Evolutionary conservation across 2,797 vertebrate genomes (phyloP).

Genomic region (Babyrousa celebensis): DNA sequence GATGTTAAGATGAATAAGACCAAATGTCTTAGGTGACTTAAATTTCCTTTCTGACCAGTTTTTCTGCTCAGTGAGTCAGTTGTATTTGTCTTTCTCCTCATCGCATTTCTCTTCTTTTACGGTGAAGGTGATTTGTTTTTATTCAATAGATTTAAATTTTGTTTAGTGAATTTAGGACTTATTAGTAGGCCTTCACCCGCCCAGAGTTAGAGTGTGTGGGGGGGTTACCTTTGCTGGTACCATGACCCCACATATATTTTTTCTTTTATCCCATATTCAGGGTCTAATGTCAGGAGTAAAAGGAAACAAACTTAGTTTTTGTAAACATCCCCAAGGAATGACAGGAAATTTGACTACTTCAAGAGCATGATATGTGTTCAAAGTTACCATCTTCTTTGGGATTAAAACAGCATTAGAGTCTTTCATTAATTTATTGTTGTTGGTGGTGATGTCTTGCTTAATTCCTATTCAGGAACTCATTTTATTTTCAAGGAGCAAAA

Average conservation of each 20-base stretch:
- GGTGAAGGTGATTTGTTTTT: conserved; percentile 76
- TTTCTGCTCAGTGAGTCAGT: neutral
- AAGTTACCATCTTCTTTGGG: conserved; percentile 45
- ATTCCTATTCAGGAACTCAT: neutral
- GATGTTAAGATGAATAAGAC: neutral
- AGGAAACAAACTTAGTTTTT: conserved; percentile 75
- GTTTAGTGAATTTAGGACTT: conserved; percentile 38
- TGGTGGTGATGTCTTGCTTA: conserved; percentile 12
- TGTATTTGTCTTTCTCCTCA: neutral
- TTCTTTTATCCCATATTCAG: conserved; percentile 44
- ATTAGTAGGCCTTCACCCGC: neutral
- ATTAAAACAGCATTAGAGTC: neutral
- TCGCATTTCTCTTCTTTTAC: conserved; percentile 36
- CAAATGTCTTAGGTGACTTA: conserved; percentile 6
- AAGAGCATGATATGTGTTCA: neutral
- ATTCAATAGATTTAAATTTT: conserved; percentile 78
- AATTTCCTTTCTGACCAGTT: conserved; percentile 56
- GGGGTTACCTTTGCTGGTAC: neutral
- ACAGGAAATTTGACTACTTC: conserved; percentile 19
- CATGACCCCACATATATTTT: neutral
- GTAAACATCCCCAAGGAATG: neutral
- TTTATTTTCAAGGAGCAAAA: conserved; percentile 43
- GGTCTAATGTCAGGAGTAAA: conserved; percentile 64
- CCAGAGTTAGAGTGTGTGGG: neutral
- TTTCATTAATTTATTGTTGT: conserved; percentile 28